Percentiles rank a stretch among this genome's conserved stretches.
These are phyloP conservation scores for Salvelinus alpinus DNA, from an alignment of 2,113 vertebrate species.

Conservation along the genomic window DNA sequence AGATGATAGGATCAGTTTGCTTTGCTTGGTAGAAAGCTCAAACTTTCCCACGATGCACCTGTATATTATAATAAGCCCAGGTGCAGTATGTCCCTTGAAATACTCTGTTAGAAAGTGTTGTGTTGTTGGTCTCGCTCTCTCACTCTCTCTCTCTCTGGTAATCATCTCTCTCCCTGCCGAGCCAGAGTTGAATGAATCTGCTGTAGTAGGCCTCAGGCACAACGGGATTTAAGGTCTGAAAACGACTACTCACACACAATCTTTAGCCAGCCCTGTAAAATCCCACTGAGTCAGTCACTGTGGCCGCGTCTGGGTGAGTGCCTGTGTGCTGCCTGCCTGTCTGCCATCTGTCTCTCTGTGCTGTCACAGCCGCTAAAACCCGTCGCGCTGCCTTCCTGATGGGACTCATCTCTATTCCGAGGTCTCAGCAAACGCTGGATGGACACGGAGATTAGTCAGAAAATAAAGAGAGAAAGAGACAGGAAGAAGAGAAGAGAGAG, in stretches of 20 bases:
- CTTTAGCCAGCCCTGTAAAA: slow-evolving; percentile 46
- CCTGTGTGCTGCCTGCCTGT: slow-evolving; percentile 22
- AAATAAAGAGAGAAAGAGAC: not conserved
- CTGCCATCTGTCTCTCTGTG: slow-evolving; percentile 48
- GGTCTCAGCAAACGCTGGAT: slow-evolving; percentile 66
- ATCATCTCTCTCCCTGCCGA: slow-evolving; percentile 47
- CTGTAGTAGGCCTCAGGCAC: slow-evolving; percentile 57
- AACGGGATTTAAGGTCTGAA: slow-evolving; percentile 61
- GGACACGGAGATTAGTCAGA: slow-evolving; percentile 56
- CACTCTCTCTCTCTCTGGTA: slow-evolving; percentile 25
- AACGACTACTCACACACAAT: slow-evolving; percentile 63
- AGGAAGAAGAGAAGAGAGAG: slow-evolving; percentile 5
- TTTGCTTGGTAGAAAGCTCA: slow-evolving; percentile 21
- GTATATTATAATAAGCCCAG: slow-evolving; percentile 39
- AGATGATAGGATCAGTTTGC: slow-evolving; percentile 45
- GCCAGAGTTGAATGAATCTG: slow-evolving; percentile 60
- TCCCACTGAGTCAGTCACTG: slow-evolving; percentile 56
- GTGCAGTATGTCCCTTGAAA: slow-evolving; percentile 19
- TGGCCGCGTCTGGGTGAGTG: slow-evolving; percentile 29
- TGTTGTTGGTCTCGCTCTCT: slow-evolving; percentile 33
- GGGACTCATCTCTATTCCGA: slow-evolving; percentile 63
- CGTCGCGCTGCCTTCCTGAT: slow-evolving; percentile 15
- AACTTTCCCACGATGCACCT: slow-evolving; percentile 20
- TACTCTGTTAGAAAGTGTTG: slow-evolving; percentile 26
- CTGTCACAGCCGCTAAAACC: slow-evolving; percentile 55